These are phyloP conservation scores for Micrasema longulum DNA, from an alignment of 1,140 invertebrate genomes.

Conservation along the genomic window DNA sequence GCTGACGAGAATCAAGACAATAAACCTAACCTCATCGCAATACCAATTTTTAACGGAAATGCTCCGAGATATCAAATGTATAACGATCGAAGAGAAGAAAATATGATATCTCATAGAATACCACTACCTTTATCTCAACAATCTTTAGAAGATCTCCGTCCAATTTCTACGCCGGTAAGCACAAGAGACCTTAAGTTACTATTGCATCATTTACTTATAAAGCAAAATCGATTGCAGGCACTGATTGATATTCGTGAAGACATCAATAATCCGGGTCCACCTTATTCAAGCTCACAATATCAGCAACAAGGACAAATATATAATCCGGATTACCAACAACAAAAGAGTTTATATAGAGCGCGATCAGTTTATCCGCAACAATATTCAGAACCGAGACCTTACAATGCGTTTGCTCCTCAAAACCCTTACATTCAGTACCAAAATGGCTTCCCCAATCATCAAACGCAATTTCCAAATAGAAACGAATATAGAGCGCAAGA, in stretches of 20 bases:
- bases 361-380: constrained; percentile 39
- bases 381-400: constrained; percentile 33
- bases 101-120: constrained; percentile 45
- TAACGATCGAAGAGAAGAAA: constrained; percentile 52
- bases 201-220: constrained; percentile 69
- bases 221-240: constrained; percentile 68
- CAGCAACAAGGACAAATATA: constrained; percentile 42
- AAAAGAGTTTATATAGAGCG: constrained; percentile 46
- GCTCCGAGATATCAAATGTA: constrained; percentile 56
- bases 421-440: constrained; percentile 45
- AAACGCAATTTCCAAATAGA: constrained; percentile 59
- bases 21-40: constrained; percentile 45
- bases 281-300: constrained; percentile 56
- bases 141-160: constrained; percentile 58
- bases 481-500: constrained; percentile 57
- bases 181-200: constrained; percentile 71
- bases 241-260: constrained; percentile 63
- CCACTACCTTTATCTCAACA: constrained; percentile 56
- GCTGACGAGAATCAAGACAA: constrained; percentile 36
- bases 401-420: constrained; percentile 43
- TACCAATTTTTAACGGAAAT: constrained; percentile 44
- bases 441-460: constrained; percentile 40
- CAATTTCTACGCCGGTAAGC: constrained; percentile 68
- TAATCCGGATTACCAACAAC: constrained; percentile 54
- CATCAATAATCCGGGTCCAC: constrained; percentile 59